Percentiles rank a stretch among this genome's conserved stretches.
Conservation (phyloP, 2,797 vertebrate species). For the Enoplosus armatus region DNA sequence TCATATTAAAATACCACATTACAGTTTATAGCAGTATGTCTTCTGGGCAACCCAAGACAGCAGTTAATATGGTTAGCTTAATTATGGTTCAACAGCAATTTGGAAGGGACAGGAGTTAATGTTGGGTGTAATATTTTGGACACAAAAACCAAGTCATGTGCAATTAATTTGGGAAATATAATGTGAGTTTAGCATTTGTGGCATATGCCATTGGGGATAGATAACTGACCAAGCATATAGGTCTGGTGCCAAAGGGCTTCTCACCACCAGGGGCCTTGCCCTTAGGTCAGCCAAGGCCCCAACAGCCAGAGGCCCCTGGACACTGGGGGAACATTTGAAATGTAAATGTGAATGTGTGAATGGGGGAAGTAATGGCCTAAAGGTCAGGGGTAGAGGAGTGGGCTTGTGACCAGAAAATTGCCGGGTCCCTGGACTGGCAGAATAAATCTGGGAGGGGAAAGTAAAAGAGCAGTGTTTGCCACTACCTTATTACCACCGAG, state of each 20-base stretch:
- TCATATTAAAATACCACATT: conserved; percentile 1
- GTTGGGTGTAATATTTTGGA: not conserved
- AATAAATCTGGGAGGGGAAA: not conserved
- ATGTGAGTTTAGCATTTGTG: not conserved
- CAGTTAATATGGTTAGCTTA: not conserved
- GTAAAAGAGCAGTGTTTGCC: not conserved
- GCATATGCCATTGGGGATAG: not conserved
- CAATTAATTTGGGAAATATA: not conserved
- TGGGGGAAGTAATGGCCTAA: not conserved
- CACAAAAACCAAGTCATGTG: not conserved
- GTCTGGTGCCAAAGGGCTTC: conserved; percentile 3
- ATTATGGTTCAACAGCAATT: not conserved
- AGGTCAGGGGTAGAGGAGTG: not conserved
- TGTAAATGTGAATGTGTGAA: conserved; percentile 4
- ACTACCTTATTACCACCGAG: not conserved
- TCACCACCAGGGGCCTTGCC: not conserved
- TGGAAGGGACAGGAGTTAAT: not conserved
- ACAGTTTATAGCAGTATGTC: not conserved
- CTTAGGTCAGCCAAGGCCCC: not conserved
- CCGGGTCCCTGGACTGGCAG: not conserved
- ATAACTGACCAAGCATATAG: not conserved
- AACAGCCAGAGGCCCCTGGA: not conserved
- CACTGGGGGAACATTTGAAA: not conserved
- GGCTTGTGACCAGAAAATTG: not conserved
- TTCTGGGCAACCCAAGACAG: not conserved